Base-by-base conservation (phyloP, 2,888 invertebrate species). In the Charanyca ferruginea region DNA sequence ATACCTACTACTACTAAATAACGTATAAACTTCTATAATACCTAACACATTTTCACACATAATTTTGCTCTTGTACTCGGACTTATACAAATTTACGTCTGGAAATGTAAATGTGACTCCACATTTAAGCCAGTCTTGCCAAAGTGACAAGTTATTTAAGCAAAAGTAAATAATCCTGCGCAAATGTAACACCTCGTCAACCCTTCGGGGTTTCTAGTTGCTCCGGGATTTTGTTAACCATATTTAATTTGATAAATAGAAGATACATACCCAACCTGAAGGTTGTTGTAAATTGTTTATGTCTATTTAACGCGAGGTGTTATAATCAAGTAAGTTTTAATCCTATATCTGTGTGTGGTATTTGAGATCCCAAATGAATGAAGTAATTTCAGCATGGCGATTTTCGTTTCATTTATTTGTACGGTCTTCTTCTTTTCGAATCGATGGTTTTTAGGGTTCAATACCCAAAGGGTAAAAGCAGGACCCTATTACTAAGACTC, bases 101-200 rank as follows among this genome's bases (percentile, higher is more conserved):
- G 38, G 25, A 41, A 55, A 41, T 54, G 11, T 53, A 48, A 51
- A 51, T 42, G n/a, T n/a, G 11, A 13, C 23, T 35, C 18, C 13
- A 52, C 32, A 67, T 68, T 32, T 48, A 32, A 68, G 16, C 22
- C 49, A 18, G 18, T 44, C 20, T 42, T 8, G 5, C 49, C 16
- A 25, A 42, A 28, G 38, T 61, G 45, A 42, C 52, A 57, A 47
- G 52, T 70, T 48, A 70, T 70, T 57, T 25, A 23, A 48, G 16
- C 22, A 35, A 22, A 38, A 48, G 20, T n/a, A 57, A 70, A 70
- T 54, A 70, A 63, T 63, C 77, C 64, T 58, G 5, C n/a, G 35
- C 64, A 73, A 57, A 73, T 45, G 54, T 63, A 1, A 70, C 63
- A 77, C 53, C 71, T 63, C 9, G 44, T 53, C 44, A 70, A 58